Base-by-base conservation (phyloP, 2,113 vertebrate species). In the Ophiodon elongatus region DNA sequence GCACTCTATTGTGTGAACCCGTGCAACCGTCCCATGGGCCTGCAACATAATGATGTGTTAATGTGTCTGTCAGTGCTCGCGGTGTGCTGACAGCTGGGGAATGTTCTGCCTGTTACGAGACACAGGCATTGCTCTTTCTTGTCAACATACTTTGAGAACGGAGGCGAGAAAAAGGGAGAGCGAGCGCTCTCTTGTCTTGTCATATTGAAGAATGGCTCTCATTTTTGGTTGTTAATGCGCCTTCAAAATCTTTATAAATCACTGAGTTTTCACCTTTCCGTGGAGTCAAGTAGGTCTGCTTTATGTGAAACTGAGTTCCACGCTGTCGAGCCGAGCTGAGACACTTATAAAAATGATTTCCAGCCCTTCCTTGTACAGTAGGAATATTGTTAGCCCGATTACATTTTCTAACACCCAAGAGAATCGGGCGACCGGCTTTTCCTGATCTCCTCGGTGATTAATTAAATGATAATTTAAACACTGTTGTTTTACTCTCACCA, bases 141-240 rank as follows among this genome's bases (percentile, higher is more conserved):
- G 76, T 89, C 79, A 59, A 66, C 67, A 63, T 72, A 82, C 63
- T 19, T 73, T 88, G 77, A 21, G 41, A 84, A 37, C 17, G 23
- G 73, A 57, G 70, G 79, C 1, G 11, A 70, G 80, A 78, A 54
- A 73, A 84, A 76, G 45, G 69, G 39, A 69, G 65, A 62, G 31
- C 37, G 68, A 77, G 81, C 41, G 57, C 63, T 82, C 56, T 88
- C 85, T 69, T 88, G 85, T 90, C 80, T 71, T 90, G 86, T 87
- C 89, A 92, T 31, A 57, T 68, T 91, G 88, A 93, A 85, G 65
- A 88, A 90, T 84, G 79, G 29, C 63, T 84, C 82, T 88, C 75
- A 76, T 90, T 87, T 86, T 73, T 73, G 65, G 84, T 82, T 75
- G 79, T 76, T 80, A 83, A 87, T 76, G 76, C 14, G 6, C 56